Percentiles rank a stretch among this genome's conserved stretches.
Conservation (phyloP, 2,113 vertebrate genomes). For the Heterochromis multidens region DNA sequence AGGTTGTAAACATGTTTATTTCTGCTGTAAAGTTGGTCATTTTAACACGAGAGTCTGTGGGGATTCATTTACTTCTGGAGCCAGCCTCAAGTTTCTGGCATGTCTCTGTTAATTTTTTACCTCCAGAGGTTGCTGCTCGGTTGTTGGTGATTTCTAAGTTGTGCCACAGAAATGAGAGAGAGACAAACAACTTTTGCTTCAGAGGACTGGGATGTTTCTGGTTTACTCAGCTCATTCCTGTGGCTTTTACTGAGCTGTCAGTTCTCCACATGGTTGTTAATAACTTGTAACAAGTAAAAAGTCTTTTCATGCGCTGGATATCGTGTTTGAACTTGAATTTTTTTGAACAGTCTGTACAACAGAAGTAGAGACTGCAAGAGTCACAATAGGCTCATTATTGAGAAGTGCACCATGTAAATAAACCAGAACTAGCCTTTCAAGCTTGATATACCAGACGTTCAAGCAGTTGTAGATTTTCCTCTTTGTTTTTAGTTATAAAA, state of each 20-base stretch:
- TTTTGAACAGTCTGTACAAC: neutral
- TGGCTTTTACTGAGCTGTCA: neutral
- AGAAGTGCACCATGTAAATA: neutral
- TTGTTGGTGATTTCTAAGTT: neutral
- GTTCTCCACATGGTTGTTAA: neutral
- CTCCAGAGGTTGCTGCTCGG: neutral
- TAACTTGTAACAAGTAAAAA: neutral
- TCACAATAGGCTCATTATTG: neutral
- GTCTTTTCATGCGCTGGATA: neutral
- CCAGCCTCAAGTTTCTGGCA: neutral
- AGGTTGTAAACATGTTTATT: neutral
- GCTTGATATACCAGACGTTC: too few relatives aligned
- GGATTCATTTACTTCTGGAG: neutral
- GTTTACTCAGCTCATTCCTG: neutral
- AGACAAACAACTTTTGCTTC: neutral
- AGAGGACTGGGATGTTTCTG: neutral
- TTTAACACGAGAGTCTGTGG: neutral
- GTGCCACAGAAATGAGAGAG: neutral
- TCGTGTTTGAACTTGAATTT: too few relatives aligned
- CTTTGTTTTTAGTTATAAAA: neutral
- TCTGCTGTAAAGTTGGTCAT: neutral
- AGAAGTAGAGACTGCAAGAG: neutral
- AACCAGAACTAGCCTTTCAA: neutral
- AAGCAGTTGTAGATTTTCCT: neutral
- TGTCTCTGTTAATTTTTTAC: fast-evolving